A percentile compares a stretch with the other conserved stretches of the same genome.
Evolutionary conservation across 2,113 vertebrate genomes (phyloP).

Genomic region (Pipra filicauda): DNA sequence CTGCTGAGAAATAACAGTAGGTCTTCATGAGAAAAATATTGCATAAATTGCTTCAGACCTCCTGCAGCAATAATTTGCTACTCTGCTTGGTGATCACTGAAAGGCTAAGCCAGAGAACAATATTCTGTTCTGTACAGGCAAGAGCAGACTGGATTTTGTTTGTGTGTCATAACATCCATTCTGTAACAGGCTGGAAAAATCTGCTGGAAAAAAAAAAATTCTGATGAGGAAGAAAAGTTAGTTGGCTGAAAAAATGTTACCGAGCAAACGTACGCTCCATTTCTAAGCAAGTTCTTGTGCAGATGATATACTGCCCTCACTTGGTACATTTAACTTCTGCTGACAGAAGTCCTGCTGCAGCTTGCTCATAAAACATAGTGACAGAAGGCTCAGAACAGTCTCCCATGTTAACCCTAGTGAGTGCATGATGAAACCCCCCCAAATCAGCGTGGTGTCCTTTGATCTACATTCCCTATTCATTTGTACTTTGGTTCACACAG

Average conservation of each 20-base stretch:
- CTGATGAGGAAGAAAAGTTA: conserved; percentile 30
- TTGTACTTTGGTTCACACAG: background rate
- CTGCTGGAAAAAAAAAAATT: background rate
- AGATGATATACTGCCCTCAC: conserved; percentile 64
- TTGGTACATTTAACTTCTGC: conserved; percentile 29
- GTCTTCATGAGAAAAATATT: background rate
- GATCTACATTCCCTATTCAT: background rate
- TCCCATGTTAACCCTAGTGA: background rate
- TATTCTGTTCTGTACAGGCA: background rate
- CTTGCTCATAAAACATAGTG: background rate
- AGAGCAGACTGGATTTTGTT: background rate
- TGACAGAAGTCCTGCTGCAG: background rate
- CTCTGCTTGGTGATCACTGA: background rate
- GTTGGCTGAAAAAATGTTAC: background rate
- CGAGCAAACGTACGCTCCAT: fast-evolving
- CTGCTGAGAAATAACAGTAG: conserved; percentile 18
- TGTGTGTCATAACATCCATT: conserved; percentile 19
- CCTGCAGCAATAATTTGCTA: conserved; percentile 23
- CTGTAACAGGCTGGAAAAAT: conserved; percentile 35
- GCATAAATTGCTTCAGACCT: conserved; percentile 12
- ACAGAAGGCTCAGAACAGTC: background rate
- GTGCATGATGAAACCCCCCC: background rate
- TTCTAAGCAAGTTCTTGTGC: background rate
- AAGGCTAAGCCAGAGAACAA: conserved; percentile 1
- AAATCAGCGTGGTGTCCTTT: background rate